phyloP scores from a whole-genome alignment of 2,888 invertebrate species.

The Myopa testacea region DNA sequence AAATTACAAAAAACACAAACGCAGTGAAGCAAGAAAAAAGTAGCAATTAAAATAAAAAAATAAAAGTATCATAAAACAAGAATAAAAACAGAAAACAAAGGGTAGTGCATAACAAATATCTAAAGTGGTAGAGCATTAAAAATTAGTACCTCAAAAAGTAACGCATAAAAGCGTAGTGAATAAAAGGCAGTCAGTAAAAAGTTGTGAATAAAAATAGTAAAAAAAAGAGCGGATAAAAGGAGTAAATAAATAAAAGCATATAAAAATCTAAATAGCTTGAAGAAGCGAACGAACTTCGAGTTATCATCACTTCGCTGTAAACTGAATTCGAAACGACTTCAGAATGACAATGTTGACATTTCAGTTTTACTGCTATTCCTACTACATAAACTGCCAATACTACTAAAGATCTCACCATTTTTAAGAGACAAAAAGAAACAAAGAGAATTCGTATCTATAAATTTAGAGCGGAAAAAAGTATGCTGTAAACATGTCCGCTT shows the following conservation, averaged over 20 bases:
- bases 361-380: not conserved
- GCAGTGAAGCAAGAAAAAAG: slow-evolving; percentile 13
- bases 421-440: not conserved
- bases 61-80: too few relatives aligned
- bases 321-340: too few relatives aligned
- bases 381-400: not conserved
- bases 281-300: not conserved
- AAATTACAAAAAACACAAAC: not conserved
- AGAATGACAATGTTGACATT: not conserved
- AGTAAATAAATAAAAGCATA: not conserved
- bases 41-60: not conserved
- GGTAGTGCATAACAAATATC: not conserved
- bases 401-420: not conserved
- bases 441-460: not conserved
- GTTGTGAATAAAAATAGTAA: slow-evolving; percentile 10
- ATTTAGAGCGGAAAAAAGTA: slow-evolving; percentile 1
- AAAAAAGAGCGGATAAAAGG: not conserved
- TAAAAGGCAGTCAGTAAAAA: slow-evolving; percentile 11
- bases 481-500: slow-evolving; percentile 42
- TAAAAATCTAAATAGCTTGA: not conserved
- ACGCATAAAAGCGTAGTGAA: not conserved
- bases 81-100: not conserved
- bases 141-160: not conserved
- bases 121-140: not conserved
- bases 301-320: not conserved